Conservation (phyloP, 2,888 invertebrate species). For the Vanessa cardui region DNA sequence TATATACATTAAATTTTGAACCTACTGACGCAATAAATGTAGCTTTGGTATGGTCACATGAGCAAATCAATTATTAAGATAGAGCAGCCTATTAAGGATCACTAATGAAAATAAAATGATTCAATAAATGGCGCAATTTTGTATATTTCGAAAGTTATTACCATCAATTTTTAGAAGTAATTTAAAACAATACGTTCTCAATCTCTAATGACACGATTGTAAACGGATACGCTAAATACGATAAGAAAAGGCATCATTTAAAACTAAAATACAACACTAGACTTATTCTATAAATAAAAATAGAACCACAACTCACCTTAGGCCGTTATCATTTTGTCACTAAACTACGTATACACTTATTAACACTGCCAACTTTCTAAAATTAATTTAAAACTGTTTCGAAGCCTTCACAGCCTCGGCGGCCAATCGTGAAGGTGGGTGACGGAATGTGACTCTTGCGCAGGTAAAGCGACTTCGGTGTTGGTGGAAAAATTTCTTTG, state of each 20-base stretch:
- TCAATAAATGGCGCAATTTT: too few species aligned
- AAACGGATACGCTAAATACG: slow-evolving; percentile 21
- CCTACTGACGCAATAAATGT: too few species aligned
- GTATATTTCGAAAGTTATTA: too few species aligned
- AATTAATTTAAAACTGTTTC: slow-evolving; percentile 54
- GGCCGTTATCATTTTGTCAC: slow-evolving; percentile 42
- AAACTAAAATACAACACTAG: slow-evolving; percentile 6
- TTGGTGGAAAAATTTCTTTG: slow-evolving; percentile 47
- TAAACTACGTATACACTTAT: slow-evolving; percentile 34
- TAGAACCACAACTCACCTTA: slow-evolving; percentile 43
- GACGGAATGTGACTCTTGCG: slow-evolving; percentile 80
- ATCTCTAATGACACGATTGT: slow-evolving; percentile 11
- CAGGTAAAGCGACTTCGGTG: slow-evolving; percentile 65
- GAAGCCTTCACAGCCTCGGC: slow-evolving; percentile 71
- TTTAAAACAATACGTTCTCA: slow-evolving; percentile 5
- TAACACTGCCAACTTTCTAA: slow-evolving; percentile 69
- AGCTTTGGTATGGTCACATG: too few species aligned
- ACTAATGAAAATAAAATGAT: too few species aligned
- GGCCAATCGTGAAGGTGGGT: slow-evolving; percentile 71
- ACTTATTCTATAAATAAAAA: background rate
- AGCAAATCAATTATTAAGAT: too few species aligned
- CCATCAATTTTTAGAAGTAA: too few species aligned
- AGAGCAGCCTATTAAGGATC: too few species aligned
- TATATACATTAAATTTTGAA: too few species aligned
- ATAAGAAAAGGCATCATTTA: slow-evolving; percentile 26